phyloP scores from a whole-genome alignment of 2,888 invertebrate species.

The Cantharis lateralis region DNA sequence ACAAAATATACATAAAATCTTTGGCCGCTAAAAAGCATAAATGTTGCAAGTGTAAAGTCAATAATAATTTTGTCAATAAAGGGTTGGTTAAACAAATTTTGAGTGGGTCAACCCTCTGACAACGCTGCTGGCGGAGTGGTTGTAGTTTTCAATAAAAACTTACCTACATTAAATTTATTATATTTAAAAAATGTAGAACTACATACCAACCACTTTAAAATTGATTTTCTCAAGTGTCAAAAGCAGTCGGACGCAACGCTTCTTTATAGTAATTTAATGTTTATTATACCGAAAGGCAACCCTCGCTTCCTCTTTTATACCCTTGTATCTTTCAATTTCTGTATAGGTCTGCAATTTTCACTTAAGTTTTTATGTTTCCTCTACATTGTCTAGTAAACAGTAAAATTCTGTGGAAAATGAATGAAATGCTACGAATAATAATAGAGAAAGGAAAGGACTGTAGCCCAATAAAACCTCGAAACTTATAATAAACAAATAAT shows the following conservation, averaged over 20 bases:
- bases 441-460: too few relatives aligned
- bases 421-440: not conserved
- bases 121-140: not conserved
- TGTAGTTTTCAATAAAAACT: not conserved
- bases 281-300: not conserved
- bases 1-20: too few relatives aligned
- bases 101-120: too few relatives aligned
- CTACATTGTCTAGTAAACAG: not conserved
- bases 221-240: not conserved
- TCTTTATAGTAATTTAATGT: not conserved
- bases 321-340: not conserved
- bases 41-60: too few relatives aligned
- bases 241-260: not conserved
- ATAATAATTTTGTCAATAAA: too few relatives aligned
- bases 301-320: not conserved
- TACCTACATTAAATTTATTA: not conserved
- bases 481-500: too few relatives aligned
- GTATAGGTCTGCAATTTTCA: not conserved
- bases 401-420: not conserved
- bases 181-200: not conserved
- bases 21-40: too few relatives aligned
- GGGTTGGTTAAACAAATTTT: too few relatives aligned
- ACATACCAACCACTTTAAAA: not conserved
- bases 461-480: too few relatives aligned
- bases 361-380: not conserved